These are phyloP conservation scores for Platichthys stellatus DNA, from an alignment of 2,113 vertebrate species.

Conservation along the genomic window DNA sequence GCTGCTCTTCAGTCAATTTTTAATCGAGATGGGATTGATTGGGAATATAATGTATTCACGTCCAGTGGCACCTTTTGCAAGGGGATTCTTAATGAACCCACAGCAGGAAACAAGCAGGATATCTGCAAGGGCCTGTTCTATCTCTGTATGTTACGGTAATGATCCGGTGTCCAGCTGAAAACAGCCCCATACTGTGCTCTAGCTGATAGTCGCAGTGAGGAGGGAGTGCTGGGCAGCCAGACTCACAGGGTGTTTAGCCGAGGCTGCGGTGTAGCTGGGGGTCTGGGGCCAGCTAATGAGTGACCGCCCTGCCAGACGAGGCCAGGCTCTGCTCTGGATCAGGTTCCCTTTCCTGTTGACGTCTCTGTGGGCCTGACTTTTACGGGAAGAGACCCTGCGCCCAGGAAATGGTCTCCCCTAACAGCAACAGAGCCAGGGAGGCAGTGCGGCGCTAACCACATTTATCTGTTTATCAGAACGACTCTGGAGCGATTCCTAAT, in stretches of 20 bases:
- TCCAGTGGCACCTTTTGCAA: constrained; percentile 27
- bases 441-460: constrained; percentile 80
- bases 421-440: constrained; percentile 76
- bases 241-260: constrained; percentile 60
- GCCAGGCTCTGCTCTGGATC: constrained; percentile 81
- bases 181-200: constrained; percentile 42
- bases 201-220: constrained; percentile 44
- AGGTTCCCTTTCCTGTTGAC: constrained; percentile 87
- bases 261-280: constrained; percentile 54
- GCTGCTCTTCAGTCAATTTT: constrained; percentile 42
- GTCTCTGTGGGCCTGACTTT: constrained; percentile 79
- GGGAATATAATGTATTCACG: constrained; percentile 44
- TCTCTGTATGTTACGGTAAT: constrained; percentile 53
- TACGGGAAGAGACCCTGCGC: constrained; percentile 84
- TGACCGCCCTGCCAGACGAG: constrained; percentile 75
- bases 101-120: constrained; percentile 29
- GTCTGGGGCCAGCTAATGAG: constrained; percentile 79
- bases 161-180: constrained; percentile 58
- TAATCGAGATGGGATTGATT: constrained; percentile 45
- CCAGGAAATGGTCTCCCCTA: constrained; percentile 86
- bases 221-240: constrained; percentile 46
- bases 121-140: constrained; percentile 43
- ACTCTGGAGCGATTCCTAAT: constrained; percentile 84
- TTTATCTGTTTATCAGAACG: constrained; percentile 87
- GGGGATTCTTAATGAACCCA: constrained; percentile 40